Percentiles rank a stretch among this genome's conserved stretches.
Conservation (phyloP, 2,113 vertebrate species). For the Ailuropoda melanoleuca region DNA sequence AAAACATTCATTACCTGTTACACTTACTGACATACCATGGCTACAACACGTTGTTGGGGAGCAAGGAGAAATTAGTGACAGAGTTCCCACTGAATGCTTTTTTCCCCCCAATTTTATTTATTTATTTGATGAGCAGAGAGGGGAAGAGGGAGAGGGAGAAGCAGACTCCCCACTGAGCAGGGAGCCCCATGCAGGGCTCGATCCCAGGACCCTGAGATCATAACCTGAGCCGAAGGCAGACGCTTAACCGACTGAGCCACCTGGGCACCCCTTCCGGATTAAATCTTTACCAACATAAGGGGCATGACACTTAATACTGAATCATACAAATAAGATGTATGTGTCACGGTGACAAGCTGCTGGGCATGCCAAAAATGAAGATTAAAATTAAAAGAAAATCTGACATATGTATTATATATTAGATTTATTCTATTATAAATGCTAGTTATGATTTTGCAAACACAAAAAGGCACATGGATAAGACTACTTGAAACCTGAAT, state of each 20-base stretch:
- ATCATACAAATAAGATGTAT: too few relatives aligned
- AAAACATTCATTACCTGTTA: background rate
- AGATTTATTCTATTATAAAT: background rate
- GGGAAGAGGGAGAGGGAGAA: too few relatives aligned
- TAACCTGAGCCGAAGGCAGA: background rate
- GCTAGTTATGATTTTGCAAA: background rate
- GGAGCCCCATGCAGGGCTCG: background rate
- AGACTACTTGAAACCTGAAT: background rate
- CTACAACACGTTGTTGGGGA: rapidly evolving
- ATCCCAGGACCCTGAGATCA: background rate
- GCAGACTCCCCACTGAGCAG: too few relatives aligned
- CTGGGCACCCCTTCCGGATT: background rate
- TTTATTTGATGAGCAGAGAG: background rate
- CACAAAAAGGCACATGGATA: background rate
- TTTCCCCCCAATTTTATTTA: background rate
- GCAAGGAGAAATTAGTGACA: background rate
- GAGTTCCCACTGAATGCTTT: background rate
- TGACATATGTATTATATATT: background rate
- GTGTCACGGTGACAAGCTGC: background rate
- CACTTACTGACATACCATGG: background rate
- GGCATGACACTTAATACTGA: rapidly evolving
- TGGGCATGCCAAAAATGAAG: background rate
- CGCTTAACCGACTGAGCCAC: background rate
- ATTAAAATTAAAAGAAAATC: background rate
- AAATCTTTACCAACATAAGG: background rate